These are phyloP conservation scores for Aspidiotus destructor DNA, from an alignment of 2,888 invertebrate genomes.

Conservation along the genomic window DNA sequence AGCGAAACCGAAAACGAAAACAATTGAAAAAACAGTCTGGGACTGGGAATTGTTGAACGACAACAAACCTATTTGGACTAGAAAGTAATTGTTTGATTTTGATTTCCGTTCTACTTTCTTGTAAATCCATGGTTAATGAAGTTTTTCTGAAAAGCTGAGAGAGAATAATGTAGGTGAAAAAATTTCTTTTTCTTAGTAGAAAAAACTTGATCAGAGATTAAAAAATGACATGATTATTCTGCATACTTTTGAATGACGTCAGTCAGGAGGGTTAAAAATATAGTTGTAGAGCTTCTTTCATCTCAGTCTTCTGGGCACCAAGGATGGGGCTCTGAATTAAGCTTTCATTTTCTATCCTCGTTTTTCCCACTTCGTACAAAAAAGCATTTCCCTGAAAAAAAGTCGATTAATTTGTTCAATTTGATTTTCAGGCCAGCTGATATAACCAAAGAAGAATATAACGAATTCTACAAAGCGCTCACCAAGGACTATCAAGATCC, in stretches of 20 bases:
- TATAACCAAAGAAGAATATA: constrained; percentile 80
- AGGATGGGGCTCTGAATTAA: neutral
- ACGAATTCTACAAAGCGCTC: constrained; percentile 88
- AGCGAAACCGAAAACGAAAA: constrained; percentile 71
- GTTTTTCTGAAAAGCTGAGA: too few relatives aligned
- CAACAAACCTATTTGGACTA: constrained; percentile 97
- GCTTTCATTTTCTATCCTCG: neutral
- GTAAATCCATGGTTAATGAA: too few relatives aligned
- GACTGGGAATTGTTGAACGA: constrained; percentile 96
- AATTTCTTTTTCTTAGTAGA: too few relatives aligned
- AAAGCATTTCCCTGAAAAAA: neutral
- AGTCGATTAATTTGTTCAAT: neutral
- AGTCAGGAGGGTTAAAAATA: too few relatives aligned
- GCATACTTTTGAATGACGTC: too few relatives aligned
- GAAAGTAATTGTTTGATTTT: constrained; percentile 52
- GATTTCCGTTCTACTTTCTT: too few relatives aligned
- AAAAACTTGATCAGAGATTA: too few relatives aligned
- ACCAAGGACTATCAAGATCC: constrained; percentile 82
- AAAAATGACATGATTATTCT: too few relatives aligned
- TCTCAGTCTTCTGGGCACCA: too few relatives aligned
- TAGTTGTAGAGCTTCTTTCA: too few relatives aligned
- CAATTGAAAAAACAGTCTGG: constrained; percentile 89
- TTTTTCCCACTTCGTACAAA: neutral
- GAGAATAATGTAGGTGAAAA: too few relatives aligned
- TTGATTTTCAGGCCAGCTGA: constrained; percentile 51